phyloP scores from a whole-genome alignment of 2,888 invertebrate species.

The Cephus pygmeus region DNA sequence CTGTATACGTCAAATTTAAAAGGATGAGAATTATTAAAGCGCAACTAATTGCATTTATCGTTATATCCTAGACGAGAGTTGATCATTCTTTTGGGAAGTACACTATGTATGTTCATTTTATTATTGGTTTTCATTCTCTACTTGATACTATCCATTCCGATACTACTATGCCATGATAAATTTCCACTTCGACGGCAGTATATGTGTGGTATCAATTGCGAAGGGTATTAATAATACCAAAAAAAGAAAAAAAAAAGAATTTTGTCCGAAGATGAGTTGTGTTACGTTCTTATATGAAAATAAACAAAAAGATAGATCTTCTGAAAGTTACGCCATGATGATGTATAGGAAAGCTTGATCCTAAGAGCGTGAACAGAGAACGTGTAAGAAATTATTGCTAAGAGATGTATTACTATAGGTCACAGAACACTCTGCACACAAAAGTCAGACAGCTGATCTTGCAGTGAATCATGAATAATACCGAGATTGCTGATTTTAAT shows the following conservation, averaged over 20 bases:
- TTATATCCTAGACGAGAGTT: not conserved
- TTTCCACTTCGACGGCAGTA: not conserved
- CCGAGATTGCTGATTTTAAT: constrained; percentile 42
- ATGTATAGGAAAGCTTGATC: not conserved
- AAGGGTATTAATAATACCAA: not conserved
- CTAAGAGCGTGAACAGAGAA: not conserved
- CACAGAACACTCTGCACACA: not conserved
- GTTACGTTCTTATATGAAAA: not conserved
- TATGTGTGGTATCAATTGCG: not conserved
- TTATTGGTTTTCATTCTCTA: not conserved
- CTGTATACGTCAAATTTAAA: not conserved
- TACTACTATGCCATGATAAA: not conserved
- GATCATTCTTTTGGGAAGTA: not conserved
- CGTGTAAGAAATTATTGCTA: not conserved
- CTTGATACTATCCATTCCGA: not conserved
- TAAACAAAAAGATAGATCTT: not conserved
- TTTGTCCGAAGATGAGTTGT: not conserved
- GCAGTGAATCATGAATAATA: constrained; percentile 36
- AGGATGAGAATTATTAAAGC: not conserved
- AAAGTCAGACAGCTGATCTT: constrained; percentile 28
- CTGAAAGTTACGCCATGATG: not conserved
- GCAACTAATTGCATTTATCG: not conserved
- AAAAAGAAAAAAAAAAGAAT: too few relatives aligned
- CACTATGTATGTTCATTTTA: not conserved
- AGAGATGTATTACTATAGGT: not conserved